Percentiles rank a stretch among this genome's conserved stretches.
phyloP scores from a whole-genome alignment of 2,888 invertebrate genomes.

The Amblyteles armatorius region DNA sequence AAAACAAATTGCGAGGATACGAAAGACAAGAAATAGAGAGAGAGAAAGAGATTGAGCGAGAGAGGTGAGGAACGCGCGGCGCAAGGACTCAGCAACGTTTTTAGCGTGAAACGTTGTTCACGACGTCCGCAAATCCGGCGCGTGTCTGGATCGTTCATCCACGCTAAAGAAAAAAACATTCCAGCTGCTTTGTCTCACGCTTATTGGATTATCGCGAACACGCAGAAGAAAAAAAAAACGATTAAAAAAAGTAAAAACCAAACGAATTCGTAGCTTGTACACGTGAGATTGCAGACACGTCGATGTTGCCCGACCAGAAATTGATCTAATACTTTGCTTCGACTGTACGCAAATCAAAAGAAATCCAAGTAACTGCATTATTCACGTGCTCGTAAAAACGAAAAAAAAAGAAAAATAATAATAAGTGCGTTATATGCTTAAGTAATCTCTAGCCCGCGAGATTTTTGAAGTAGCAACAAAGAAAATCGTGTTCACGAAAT shows the following conservation, averaged over 20 bases:
- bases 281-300: constrained; percentile 60
- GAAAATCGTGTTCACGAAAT: constrained; percentile 48
- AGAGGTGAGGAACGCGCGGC: constrained; percentile 54
- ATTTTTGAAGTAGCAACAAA: constrained; percentile 46
- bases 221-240: constrained; percentile 33
- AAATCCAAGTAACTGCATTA: constrained; percentile 46
- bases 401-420: constrained; percentile 24
- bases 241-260: constrained; percentile 44
- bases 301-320: constrained; percentile 51
- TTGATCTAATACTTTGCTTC: constrained; percentile 65
- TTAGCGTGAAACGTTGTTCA: constrained; percentile 66
- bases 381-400: constrained; percentile 35
- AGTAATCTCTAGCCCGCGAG: constrained; percentile 54
- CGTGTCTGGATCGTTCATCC: constrained; percentile 60
- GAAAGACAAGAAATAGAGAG: constrained; percentile 36
- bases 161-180: constrained; percentile 76
- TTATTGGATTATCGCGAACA: constrained; percentile 53
- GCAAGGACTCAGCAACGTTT: constrained; percentile 67
- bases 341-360: constrained; percentile 68
- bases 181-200: constrained; percentile 79
- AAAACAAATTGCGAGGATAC: constrained; percentile 44
- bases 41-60: constrained; percentile 32
- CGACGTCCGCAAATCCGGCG: constrained; percentile 56
- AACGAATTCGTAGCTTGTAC: constrained; percentile 52
- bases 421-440: constrained; percentile 56